Percentiles rank a stretch among this genome's conserved stretches.
phyloP scores from a whole-genome alignment of 2,113 vertebrate species.

The Fulica atra region DNA sequence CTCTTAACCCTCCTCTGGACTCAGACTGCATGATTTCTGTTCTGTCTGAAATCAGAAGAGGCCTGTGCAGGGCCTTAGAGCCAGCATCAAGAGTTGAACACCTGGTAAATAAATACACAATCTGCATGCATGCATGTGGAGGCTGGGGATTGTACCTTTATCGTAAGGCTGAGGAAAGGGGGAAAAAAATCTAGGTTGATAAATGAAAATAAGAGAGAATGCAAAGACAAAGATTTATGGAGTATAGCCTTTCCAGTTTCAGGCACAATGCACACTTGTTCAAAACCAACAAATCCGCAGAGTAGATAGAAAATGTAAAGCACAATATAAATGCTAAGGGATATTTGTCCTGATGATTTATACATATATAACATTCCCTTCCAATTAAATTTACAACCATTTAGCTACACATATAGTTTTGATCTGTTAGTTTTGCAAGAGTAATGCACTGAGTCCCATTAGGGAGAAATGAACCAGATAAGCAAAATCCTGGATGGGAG shows the following conservation, averaged over 20 bases:
- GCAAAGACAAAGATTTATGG: not conserved
- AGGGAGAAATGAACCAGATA: constrained; percentile 39
- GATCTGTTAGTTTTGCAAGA: constrained; percentile 39
- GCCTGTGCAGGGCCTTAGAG: not conserved
- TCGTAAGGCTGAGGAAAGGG: not conserved
- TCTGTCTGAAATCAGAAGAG: not conserved
- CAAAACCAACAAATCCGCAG: not conserved
- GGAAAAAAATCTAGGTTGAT: not conserved
- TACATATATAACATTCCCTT: not conserved
- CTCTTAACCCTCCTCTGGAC: no score
- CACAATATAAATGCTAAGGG: constrained; percentile 4
- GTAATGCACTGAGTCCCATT: constrained; percentile 14
- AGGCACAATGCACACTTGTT: constrained; percentile 13
- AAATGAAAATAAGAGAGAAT: constrained; percentile 28
- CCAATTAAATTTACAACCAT: constrained; percentile 18
- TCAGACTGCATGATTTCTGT: not conserved
- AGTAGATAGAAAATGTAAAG: constrained; percentile 29
- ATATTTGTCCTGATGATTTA: constrained; percentile 40
- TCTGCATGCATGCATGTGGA: not conserved
- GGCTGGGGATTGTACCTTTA: not conserved
- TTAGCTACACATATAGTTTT: constrained; percentile 10
- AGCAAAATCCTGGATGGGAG: constrained; percentile 12
- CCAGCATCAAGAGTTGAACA: not conserved
- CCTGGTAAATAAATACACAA: not conserved
- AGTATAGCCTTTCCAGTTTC: not conserved